Evolutionary conservation across 2,888 invertebrate species (phyloP).

Genomic region (Bombylius discolor): DNA sequence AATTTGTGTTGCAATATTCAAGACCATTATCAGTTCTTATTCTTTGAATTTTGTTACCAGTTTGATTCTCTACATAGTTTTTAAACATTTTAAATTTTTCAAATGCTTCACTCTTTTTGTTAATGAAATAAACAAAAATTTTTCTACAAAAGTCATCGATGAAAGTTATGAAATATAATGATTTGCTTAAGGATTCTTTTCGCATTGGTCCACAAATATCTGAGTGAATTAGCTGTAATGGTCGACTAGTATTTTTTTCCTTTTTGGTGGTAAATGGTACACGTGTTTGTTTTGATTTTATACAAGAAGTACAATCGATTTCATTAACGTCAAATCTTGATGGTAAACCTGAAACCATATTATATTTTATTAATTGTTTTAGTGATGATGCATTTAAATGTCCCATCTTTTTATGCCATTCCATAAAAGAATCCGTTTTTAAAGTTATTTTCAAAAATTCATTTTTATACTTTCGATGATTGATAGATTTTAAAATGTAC

Average conservation of each 20-base stretch:
- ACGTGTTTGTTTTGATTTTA: slow-evolving; percentile 3
- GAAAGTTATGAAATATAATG: slow-evolving; percentile 10
- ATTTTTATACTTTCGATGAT: too few relatives aligned
- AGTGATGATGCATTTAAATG: slow-evolving; percentile 4
- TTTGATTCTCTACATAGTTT: slow-evolving; percentile 5
- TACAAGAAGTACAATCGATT: background rate
- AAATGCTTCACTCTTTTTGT: slow-evolving; percentile 9
- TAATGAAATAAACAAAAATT: slow-evolving; percentile 8
- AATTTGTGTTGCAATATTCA: slow-evolving; percentile 9
- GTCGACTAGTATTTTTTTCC: background rate
- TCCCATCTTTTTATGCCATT: slow-evolving; percentile 7
- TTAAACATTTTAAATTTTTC: slow-evolving; percentile 10
- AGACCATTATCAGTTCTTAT: slow-evolving; percentile 12
- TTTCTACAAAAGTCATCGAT: slow-evolving; percentile 12
- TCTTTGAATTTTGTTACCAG: slow-evolving; percentile 7
- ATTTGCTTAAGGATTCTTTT: slow-evolving; percentile 6
- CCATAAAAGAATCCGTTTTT: background rate
- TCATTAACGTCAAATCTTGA: background rate
- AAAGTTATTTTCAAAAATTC: too few relatives aligned
- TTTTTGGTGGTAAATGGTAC: slow-evolving; percentile 3
- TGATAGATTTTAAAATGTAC: background rate
- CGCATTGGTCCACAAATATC: slow-evolving; percentile 13
- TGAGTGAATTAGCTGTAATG: slow-evolving; percentile 9
- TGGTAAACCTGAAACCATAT: slow-evolving; percentile 4
- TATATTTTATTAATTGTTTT: slow-evolving; percentile 2